Conservation (phyloP, 2,113 vertebrate species). For the Semnornis frantzii region DNA sequence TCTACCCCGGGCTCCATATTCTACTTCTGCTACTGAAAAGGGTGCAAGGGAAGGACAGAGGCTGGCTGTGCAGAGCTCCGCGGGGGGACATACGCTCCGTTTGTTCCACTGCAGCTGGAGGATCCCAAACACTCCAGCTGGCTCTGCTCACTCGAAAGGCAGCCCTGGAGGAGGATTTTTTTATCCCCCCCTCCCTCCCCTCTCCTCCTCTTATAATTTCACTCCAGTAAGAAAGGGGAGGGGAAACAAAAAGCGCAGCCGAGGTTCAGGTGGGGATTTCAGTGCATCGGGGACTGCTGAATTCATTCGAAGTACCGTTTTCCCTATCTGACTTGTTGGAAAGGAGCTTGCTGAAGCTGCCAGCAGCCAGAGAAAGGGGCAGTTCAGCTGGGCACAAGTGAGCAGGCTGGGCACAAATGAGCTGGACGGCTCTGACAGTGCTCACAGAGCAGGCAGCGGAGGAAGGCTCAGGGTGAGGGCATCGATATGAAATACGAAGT, state of each 20-base stretch:
- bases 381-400: constrained; percentile 29
- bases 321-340: constrained; percentile 22
- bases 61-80: neutral
- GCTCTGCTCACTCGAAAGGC: constrained; percentile 54
- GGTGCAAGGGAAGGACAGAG: constrained; percentile 48
- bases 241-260: neutral
- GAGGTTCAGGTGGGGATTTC: constrained; percentile 45
- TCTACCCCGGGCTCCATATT: constrained; percentile 69
- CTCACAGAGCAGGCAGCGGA: constrained; percentile 1
- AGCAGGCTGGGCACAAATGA: constrained; percentile 37
- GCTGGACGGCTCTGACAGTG: constrained; percentile 14
- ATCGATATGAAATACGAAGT: constrained; percentile 54
- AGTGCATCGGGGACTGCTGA: constrained; percentile 7
- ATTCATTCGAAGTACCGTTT: constrained; percentile 39
- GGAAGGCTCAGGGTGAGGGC: constrained; percentile 6
- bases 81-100: constrained; percentile 33
- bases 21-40: constrained; percentile 64
- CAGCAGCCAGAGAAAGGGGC: constrained; percentile 28
- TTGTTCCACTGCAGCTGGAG: constrained; percentile 72
- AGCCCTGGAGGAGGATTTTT: constrained; percentile 39
- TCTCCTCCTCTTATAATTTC: constrained; percentile 33
- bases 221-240: neutral
- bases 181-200: too few relatives aligned
- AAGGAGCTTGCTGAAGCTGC: constrained; percentile 28
- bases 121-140: constrained; percentile 64